These are phyloP conservation scores for Pseudochirops corinnae DNA, from an alignment of 2,797 vertebrate species.

Conservation along the genomic window DNA sequence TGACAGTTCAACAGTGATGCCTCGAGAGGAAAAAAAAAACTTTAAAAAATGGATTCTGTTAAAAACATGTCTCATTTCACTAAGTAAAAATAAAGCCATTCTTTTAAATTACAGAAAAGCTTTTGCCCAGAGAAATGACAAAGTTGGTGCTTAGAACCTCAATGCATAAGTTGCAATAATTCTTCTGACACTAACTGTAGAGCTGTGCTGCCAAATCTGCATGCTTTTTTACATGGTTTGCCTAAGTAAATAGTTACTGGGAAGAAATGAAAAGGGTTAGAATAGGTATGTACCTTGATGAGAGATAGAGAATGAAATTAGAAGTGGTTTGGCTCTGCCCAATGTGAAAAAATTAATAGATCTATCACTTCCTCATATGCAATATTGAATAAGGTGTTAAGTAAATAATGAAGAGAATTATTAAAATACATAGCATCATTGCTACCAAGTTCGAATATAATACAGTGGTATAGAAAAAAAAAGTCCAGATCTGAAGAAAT, in stretches of 20 bases:
- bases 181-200: conserved; percentile 63
- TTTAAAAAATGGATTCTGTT: conserved; percentile 50
- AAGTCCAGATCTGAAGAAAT: neutral
- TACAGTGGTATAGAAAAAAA: conserved; percentile 39
- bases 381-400: conserved; percentile 35
- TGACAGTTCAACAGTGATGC: conserved; percentile 23
- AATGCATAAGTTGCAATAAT: conserved; percentile 27
- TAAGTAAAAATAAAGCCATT: conserved; percentile 69
- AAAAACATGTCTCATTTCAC: conserved; percentile 57
- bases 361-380: conserved; percentile 66
- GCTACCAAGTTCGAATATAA: conserved; percentile 1
- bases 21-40: conserved; percentile 30
- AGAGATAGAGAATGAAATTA: neutral
- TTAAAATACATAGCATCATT: conserved; percentile 2
- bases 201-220: conserved; percentile 8
- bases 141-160: conserved; percentile 42
- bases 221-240: conserved; percentile 44
- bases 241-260: conserved; percentile 5
- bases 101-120: conserved; percentile 69
- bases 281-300: fast-evolving
- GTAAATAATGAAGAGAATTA: conserved; percentile 47
- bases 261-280: conserved; percentile 32
- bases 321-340: conserved; percentile 18
- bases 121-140: conserved; percentile 63
- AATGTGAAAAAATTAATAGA: conserved; percentile 35